Evolutionary conservation across 92 coral and sea anemone species (phyloP).

Genomic region (Plumapathes pennacea): DNA sequence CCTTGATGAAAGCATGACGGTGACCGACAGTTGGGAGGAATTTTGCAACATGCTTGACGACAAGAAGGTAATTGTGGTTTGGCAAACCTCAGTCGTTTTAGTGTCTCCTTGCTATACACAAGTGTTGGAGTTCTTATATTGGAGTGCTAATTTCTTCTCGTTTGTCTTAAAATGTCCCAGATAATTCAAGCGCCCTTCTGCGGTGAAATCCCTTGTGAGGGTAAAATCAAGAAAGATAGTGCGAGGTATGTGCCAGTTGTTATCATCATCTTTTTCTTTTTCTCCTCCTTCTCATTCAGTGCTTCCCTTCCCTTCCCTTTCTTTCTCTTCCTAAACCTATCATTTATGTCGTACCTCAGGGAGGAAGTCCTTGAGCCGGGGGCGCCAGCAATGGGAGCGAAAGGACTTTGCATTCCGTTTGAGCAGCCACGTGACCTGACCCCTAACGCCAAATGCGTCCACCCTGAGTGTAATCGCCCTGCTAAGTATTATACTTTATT

Average conservation of each 20-base stretch:
- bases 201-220: constrained; percentile 85
- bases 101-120: not conserved
- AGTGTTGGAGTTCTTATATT: not conserved
- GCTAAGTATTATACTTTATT: constrained; percentile 86
- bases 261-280: not conserved
- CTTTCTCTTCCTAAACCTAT: no score
- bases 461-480: constrained; percentile 77
- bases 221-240: constrained; percentile 93
- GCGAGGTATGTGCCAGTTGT: constrained; percentile 63
- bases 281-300: not conserved
- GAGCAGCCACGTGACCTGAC: constrained; percentile 86
- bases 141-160: not conserved
- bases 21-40: constrained; percentile 79
- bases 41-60: constrained; percentile 79
- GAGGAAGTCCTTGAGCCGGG: constrained; percentile 90
- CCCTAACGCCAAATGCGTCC: constrained; percentile 79
- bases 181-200: constrained; percentile 99
- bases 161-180: constrained; percentile 19
- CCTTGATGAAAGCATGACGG: constrained; percentile 66
- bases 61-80: constrained; percentile 57
- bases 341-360: constrained; percentile 29
- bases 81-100: not conserved
- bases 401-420: constrained; percentile 94
- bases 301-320: no score
- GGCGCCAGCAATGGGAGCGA: constrained; percentile 99